Evolutionary conservation across 2,113 vertebrate genomes (phyloP).

Genomic region (Myotis davidii): DNA sequence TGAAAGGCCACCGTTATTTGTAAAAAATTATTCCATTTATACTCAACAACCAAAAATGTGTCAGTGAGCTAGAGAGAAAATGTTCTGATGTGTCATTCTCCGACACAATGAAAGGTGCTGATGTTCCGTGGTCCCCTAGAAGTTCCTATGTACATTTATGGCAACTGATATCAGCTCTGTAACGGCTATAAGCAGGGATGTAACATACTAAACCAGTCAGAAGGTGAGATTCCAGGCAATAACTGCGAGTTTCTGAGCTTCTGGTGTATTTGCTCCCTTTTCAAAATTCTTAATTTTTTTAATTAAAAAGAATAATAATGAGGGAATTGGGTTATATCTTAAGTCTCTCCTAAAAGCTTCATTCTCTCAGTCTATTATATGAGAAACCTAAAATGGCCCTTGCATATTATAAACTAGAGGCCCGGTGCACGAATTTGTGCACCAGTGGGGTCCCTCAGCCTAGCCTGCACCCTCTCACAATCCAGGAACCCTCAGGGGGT

Average conservation of each 20-base stretch:
- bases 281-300: background rate
- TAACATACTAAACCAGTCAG: background rate
- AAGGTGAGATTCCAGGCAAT: background rate
- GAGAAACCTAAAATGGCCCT: slow-evolving; percentile 21
- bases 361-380: background rate
- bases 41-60: background rate
- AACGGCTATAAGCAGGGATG: background rate
- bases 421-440: too few relatives aligned
- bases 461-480: too few relatives aligned
- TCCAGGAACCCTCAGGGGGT: too few relatives aligned
- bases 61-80: background rate
- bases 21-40: background rate
- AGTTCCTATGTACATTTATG: background rate
- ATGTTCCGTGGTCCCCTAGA: background rate
- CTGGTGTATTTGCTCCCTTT: background rate
- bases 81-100: background rate
- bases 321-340: background rate
- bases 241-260: background rate
- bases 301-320: background rate
- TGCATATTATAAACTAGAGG: background rate
- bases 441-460: too few relatives aligned
- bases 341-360: background rate
- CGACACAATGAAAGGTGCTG: background rate
- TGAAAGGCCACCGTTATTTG: background rate
- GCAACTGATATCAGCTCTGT: background rate